Percentiles rank a stretch among this genome's conserved stretches.
Conservation (phyloP, 2,113 vertebrate species). For the Rhipidura dahli region DNA sequence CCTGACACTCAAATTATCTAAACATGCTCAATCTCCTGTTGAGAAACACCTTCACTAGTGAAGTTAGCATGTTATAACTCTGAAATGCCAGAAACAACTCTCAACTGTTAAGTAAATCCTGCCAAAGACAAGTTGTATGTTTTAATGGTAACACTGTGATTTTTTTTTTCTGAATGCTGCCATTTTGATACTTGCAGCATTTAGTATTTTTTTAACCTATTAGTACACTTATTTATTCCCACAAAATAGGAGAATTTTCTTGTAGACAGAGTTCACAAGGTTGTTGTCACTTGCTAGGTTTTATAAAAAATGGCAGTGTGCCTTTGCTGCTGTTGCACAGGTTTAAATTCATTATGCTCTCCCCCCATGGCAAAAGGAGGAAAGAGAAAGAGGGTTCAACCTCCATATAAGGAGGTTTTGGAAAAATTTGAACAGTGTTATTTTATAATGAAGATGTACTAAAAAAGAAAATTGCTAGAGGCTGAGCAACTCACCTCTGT, state of each 20-base stretch:
- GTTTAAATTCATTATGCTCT: neutral
- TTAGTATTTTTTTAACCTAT: neutral
- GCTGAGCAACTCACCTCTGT: neutral
- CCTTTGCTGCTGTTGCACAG: neutral
- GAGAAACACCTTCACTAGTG: neutral
- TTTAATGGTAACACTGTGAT: neutral
- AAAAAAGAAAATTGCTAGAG: neutral
- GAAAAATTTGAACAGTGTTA: neutral
- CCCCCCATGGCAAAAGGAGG: neutral
- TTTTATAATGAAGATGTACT: neutral
- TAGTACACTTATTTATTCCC: neutral
- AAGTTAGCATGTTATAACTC: neutral
- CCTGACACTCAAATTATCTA: neutral
- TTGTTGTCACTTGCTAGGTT: neutral
- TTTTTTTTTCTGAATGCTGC: neutral
- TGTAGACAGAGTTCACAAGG: neutral
- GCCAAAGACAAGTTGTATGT: neutral
- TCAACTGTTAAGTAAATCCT: no score
- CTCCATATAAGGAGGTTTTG: neutral
- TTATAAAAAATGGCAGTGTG: neutral
- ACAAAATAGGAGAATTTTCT: neutral
- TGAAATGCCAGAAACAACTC: neutral
- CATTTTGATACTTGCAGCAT: neutral
- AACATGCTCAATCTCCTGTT: accelerated
- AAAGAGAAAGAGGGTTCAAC: neutral